Percentiles rank a stretch among this genome's conserved stretches.
Conservation (phyloP, 2,113 vertebrate species). For the Charina bottae region DNA sequence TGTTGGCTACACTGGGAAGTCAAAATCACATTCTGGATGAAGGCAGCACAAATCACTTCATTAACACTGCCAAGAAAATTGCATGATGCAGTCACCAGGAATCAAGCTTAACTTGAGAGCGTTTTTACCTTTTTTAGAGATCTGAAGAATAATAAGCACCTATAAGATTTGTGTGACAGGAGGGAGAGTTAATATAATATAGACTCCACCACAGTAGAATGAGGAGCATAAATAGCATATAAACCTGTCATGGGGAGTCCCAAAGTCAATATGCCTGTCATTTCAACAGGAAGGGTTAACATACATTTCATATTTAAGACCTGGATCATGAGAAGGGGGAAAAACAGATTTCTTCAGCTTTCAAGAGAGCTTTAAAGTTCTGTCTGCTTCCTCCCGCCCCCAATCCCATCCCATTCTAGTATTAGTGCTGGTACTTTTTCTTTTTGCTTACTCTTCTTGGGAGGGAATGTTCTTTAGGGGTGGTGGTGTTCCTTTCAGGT, state of each 20-base stretch:
- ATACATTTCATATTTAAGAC: not conserved
- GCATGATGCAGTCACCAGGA: not conserved
- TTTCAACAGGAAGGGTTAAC: not conserved
- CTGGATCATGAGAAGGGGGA: not conserved
- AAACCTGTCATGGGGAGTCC: not conserved
- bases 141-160: not conserved
- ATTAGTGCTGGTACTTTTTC: not conserved
- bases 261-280: not conserved
- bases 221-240: not conserved
- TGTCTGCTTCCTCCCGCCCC: not conserved
- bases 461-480: not conserved
- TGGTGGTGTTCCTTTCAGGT: not conserved
- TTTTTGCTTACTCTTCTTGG: not conserved
- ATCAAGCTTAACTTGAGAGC: not conserved
- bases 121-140: not conserved
- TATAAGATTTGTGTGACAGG: not conserved
- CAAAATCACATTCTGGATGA: not conserved
- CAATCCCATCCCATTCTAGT: not conserved
- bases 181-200: not conserved
- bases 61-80: not conserved
- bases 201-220: not conserved
- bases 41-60: not conserved
- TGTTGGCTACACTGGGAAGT: not conserved
- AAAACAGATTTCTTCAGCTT: not conserved
- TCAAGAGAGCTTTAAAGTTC: not conserved